Conservation (phyloP, 2,113 vertebrate species). For the Pardalotus punctatus region DNA sequence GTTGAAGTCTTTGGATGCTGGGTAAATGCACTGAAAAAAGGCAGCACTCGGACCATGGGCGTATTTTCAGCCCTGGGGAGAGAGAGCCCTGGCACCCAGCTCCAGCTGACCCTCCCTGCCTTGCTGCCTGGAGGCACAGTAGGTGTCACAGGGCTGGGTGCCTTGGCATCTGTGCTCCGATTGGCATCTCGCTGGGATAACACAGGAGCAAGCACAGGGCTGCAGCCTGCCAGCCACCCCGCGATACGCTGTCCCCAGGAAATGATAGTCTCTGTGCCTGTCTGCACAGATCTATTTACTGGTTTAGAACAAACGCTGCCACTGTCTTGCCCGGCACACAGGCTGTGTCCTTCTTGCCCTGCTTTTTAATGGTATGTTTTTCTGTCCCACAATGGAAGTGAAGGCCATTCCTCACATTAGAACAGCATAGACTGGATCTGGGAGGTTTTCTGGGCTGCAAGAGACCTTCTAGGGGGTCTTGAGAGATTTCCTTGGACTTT, state of each 20-base stretch:
- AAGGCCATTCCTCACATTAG: accelerated
- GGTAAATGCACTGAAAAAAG: neutral
- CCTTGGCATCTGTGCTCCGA: neutral
- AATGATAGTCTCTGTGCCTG: neutral
- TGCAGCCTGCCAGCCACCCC: neutral
- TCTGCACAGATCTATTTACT: neutral
- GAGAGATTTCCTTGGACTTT: neutral
- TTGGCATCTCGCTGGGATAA: neutral
- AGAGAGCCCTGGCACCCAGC: neutral
- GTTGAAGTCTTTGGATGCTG: accelerated
- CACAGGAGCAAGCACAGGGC: neutral
- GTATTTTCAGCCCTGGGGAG: neutral
- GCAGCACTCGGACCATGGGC: accelerated
- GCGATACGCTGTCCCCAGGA: neutral
- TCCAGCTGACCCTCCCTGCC: neutral
- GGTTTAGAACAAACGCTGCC: neutral
- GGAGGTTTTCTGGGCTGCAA: neutral
- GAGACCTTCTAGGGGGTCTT: neutral
- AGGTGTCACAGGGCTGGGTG: neutral
- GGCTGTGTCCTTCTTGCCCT: neutral
- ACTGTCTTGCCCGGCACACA: neutral
- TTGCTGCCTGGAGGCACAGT: neutral
- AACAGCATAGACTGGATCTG: neutral
- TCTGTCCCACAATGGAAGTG: neutral
- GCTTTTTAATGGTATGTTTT: neutral